Evolutionary conservation across 2,888 invertebrate species (phyloP).

Genomic region (Himalopsyche kuldschensis): DNA sequence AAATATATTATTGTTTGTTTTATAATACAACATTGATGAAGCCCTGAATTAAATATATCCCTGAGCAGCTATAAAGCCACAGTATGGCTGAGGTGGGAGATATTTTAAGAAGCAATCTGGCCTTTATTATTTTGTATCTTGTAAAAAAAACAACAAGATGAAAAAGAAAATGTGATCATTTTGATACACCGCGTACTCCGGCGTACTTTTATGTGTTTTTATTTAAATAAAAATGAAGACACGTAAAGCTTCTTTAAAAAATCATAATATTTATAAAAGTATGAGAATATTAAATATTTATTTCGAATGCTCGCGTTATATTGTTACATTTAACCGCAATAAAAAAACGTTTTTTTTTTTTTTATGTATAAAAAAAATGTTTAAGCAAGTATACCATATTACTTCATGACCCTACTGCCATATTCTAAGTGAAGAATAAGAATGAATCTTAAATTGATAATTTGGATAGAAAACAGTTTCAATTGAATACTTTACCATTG

Average conservation of each 20-base stretch:
- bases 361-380: background rate
- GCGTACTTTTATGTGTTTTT: background rate
- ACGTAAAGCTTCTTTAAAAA: background rate
- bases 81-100: background rate
- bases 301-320: background rate
- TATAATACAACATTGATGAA: background rate
- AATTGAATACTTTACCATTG: no score
- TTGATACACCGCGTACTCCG: background rate
- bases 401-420: no score
- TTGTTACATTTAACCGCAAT: background rate
- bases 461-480: no score
- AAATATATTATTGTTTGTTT: no score
- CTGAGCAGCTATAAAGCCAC: background rate
- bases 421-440: no score
- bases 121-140: slow-evolving; percentile 23
- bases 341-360: background rate
- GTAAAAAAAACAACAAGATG: background rate
- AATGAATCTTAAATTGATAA: no score
- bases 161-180: slow-evolving; percentile 7
- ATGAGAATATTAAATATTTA: background rate
- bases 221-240: background rate
- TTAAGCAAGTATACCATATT: no score
- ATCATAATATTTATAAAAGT: background rate
- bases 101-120: slow-evolving; percentile 28
- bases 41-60: background rate